A percentile compares a stretch with the other conserved stretches of the same genome.
These are phyloP conservation scores for Channa maculata DNA, from an alignment of 2,113 vertebrate species.

Conservation along the genomic window DNA sequence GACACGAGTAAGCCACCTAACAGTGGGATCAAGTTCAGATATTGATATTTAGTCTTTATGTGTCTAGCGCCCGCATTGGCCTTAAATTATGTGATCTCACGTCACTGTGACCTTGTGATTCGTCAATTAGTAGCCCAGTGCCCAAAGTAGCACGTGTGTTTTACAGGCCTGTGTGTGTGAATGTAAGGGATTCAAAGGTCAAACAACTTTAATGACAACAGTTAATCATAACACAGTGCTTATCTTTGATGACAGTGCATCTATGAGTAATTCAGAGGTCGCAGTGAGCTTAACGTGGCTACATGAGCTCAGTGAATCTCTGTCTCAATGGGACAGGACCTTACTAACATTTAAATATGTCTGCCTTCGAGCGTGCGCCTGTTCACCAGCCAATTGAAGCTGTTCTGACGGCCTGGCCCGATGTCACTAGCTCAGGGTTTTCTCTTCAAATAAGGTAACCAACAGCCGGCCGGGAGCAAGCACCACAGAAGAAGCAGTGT, in stretches of 20 bases:
- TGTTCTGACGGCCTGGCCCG: conserved; percentile 28
- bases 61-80: too few species aligned
- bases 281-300: background rate
- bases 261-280: background rate
- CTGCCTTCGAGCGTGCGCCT: background rate
- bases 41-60: too few species aligned
- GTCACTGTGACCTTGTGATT: conserved; percentile 35
- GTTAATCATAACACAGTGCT: conserved; percentile 21
- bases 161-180: conserved; percentile 2
- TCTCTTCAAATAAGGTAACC: conserved; percentile 62
- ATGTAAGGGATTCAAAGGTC: conserved; percentile 30
- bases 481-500: conserved; percentile 19
- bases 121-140: conserved; percentile 51
- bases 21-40: too few species aligned
- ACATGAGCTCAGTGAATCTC: background rate
- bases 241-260: conserved; percentile 34
- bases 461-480: background rate
- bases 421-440: conserved; percentile 37
- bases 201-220: conserved; percentile 18
- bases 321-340: background rate
- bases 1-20: too few species aligned
- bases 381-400: background rate
- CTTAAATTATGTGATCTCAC: too few species aligned
- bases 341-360: too few species aligned
- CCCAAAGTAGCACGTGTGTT: conserved; percentile 24